These are phyloP conservation scores for Naso thynnoides DNA, from an alignment of 2,797 vertebrate species.

Conservation along the genomic window DNA sequence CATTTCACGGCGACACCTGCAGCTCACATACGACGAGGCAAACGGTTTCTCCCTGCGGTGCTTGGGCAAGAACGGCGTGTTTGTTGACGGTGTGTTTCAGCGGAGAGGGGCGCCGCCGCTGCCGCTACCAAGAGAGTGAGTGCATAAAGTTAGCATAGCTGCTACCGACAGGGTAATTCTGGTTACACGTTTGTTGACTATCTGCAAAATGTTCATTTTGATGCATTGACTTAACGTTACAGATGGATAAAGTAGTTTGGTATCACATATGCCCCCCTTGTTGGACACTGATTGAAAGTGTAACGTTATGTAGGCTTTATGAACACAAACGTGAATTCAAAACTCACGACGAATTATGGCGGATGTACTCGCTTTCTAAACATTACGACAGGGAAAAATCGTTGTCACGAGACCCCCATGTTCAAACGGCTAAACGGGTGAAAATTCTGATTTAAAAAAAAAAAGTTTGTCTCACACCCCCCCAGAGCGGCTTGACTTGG, in stretches of 20 bases:
- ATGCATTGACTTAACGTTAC: neutral
- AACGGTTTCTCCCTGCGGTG: conserved; percentile 92
- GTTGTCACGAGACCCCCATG: neutral
- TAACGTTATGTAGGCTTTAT: neutral
- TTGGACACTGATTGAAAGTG: too few relatives aligned
- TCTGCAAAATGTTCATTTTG: neutral
- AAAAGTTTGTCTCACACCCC: conserved; percentile 37
- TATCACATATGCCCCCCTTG: neutral
- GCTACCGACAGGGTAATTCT: conserved; percentile 18
- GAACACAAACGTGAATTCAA: too few relatives aligned
- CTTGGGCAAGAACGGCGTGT: conserved; percentile 97
- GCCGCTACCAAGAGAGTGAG: conserved; percentile 94
- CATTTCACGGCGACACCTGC: conserved; percentile 95
- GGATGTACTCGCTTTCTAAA: neutral
- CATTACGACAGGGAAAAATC: neutral
- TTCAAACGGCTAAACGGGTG: neutral
- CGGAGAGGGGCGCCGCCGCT: conserved; percentile 92
- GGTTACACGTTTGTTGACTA: conserved; percentile 1
- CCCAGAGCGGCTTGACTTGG: neutral
- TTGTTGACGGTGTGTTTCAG: conserved; percentile 98
- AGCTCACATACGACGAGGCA: conserved; percentile 92
- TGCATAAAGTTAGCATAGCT: conserved; percentile 57
- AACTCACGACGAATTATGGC: too few relatives aligned
- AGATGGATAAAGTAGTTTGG: neutral
- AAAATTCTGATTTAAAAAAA: neutral